These are phyloP conservation scores for Synanthedon vespiformis DNA, from an alignment of 2,888 invertebrate genomes.

Conservation along the genomic window DNA sequence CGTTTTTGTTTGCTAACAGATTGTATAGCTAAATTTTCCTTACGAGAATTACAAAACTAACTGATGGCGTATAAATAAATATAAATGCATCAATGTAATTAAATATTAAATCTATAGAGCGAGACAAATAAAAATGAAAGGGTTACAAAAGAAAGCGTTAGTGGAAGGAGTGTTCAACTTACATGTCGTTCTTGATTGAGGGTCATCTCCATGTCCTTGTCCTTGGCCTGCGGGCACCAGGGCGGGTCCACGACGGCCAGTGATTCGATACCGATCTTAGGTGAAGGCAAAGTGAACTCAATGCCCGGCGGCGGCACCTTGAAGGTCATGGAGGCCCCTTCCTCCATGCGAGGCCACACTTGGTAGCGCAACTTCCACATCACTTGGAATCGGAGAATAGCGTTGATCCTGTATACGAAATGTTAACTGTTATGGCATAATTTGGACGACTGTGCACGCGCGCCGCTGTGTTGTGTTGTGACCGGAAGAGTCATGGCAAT, in stretches of 20 bases:
- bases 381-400: constrained; percentile 82
- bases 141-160: background rate
- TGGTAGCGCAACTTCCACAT: constrained; percentile 98
- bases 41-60: no score
- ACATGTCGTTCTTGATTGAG: constrained; percentile 97
- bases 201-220: constrained; percentile 98
- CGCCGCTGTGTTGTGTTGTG: no score
- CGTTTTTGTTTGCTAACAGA: no score
- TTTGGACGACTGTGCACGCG: no score
- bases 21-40: no score
- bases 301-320: constrained; percentile 99
- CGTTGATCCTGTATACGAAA: constrained; percentile 47
- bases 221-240: constrained; percentile 98
- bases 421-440: background rate
- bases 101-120: no score
- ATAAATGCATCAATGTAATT: no score
- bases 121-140: background rate
- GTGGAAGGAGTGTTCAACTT: constrained; percentile 31
- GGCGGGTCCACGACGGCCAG: constrained; percentile 97
- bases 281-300: constrained; percentile 98
- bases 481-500: no score
- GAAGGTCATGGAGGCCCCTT: constrained; percentile 93
- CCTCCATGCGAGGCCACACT: constrained; percentile 99
- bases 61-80: no score
- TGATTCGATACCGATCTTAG: constrained; percentile 97